These are phyloP conservation scores for Hepsetus odoe DNA, from an alignment of 2,113 vertebrate genomes.

Conservation along the genomic window DNA sequence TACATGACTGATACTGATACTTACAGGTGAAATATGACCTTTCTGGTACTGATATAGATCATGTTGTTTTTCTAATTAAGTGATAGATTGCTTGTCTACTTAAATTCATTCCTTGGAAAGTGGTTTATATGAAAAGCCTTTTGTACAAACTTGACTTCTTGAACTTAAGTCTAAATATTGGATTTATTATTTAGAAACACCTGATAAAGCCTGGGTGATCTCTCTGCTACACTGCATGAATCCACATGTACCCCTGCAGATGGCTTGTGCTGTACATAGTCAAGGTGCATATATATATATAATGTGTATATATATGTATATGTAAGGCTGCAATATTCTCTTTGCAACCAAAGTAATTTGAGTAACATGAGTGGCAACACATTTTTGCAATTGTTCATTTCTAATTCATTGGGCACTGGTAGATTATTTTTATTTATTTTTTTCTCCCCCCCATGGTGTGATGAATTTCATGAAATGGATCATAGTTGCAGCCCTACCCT, in stretches of 20 bases:
- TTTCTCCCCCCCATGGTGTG: too few relatives aligned
- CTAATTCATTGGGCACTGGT: too few relatives aligned
- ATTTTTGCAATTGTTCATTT: too few relatives aligned
- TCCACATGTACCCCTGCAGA: background rate
- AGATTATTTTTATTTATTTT: too few relatives aligned
- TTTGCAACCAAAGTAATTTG: background rate
- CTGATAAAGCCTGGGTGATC: background rate
- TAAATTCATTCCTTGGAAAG: background rate
- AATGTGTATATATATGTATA: too few relatives aligned
- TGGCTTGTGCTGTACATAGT: constrained; percentile 2
- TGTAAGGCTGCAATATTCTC: constrained; percentile 34
- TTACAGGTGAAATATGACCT: background rate
- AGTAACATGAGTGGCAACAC: background rate
- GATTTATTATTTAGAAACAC: background rate
- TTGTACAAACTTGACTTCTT: background rate
- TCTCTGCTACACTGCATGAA: constrained; percentile 29
- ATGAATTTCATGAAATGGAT: background rate
- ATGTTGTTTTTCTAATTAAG: background rate
- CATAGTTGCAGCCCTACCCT: constrained; percentile 38
- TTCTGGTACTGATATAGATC: background rate
- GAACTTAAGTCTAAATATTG: background rate
- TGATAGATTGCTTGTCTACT: too few relatives aligned
- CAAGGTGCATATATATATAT: constrained; percentile 15
- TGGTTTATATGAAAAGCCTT: background rate
- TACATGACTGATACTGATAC: background rate